Evolutionary conservation across 2,888 invertebrate species (phyloP), one percentile per base, ranked within the genome.

Genomic region (Sminthurinus aureus): DNA sequence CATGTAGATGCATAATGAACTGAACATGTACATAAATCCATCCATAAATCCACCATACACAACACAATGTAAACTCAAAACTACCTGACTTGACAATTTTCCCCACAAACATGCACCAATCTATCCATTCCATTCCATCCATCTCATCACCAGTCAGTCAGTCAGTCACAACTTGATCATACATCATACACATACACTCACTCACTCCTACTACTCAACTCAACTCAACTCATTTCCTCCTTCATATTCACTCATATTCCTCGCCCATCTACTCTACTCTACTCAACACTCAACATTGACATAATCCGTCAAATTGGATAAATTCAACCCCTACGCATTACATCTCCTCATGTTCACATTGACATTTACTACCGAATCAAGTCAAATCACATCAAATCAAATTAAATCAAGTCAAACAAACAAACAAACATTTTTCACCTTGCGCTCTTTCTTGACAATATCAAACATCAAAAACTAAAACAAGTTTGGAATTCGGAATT

Each of bases 31-130:
- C 38, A 38, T n/a, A 38, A 38, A 38, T 38, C 1, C 38, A 38
- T 38, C 1, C 38, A 38, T n/a, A 38, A 38, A 38, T 38, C 1
- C 6, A 38, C 38, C 1, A 38, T 38, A 38, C 6, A 38, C 38
- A 38, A 38, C 6, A 66, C 66, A 15, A 66, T 1, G 0, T 13
- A 8, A 24, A 26, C 15, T 15, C 38, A 11, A 26, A 77, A 58
- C 77, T 77, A 77, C 77, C 77, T 77, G 77, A 77, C 77, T 77
- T 77, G 26, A 79, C 79, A 38, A 22, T 22, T 26, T 79, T 26
- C 79, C 67, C 66, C 26, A 75, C 67, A 79, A 79, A 76, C 20
- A 51, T 15, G 22, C 66, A 15, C 52, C 22, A 2, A 24, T 20
- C 71, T 15, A 71, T 71, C 20, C n/a, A n/a, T n/a, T n/a, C n/a